Percentiles rank a stretch among this genome's conserved stretches.
phyloP scores from a whole-genome alignment of 1,140 invertebrate species.

The Drosophila seguyi region DNA sequence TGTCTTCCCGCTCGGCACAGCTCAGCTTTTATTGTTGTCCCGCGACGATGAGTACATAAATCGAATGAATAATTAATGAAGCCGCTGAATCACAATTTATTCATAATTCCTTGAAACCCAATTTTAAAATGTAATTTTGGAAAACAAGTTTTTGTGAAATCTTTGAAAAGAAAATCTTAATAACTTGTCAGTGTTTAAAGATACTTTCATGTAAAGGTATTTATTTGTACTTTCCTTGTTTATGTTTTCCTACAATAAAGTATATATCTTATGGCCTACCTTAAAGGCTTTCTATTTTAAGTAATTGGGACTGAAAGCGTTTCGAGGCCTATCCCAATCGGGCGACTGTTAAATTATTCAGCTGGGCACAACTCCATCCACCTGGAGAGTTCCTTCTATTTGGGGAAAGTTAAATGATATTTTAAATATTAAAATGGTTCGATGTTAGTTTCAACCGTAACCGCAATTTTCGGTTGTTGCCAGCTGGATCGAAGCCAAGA shows the following conservation, averaged over 20 bases:
- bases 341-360: constrained; percentile 8
- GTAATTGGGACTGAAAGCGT: background rate
- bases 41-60: constrained; percentile 19
- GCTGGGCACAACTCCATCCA: background rate
- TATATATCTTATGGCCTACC: background rate
- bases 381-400: background rate
- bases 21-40: constrained; percentile 29
- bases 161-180: background rate
- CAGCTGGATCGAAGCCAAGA: constrained; percentile 46
- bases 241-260: background rate
- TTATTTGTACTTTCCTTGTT: background rate
- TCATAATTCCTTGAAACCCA: constrained; percentile 2
- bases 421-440: constrained; percentile 58
- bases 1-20: constrained; percentile 8
- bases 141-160: background rate
- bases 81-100: background rate
- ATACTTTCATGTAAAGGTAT: background rate
- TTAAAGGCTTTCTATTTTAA: background rate
- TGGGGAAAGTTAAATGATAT: constrained; percentile 32
- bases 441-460: constrained; percentile 20
- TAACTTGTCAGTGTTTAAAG: background rate
- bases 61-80: constrained; percentile 45
- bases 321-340: background rate
- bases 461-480: constrained; percentile 15
- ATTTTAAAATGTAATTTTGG: constrained; percentile 5